phyloP scores from a whole-genome alignment of 2,113 vertebrate species.

The Madoqua kirkii region DNA sequence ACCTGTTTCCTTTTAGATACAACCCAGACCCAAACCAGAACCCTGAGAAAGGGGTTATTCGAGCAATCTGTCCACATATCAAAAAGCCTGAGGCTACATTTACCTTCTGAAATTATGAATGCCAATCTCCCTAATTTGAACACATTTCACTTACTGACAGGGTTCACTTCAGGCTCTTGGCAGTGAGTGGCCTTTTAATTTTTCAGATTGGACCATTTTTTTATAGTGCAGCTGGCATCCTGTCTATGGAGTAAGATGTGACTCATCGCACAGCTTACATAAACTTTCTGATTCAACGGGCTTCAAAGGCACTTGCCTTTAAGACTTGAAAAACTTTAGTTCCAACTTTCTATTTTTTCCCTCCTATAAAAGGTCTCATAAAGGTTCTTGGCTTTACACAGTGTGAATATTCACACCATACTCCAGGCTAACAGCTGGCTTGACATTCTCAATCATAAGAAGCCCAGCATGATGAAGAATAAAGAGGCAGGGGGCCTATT shows the following conservation, averaged over 20 bases:
- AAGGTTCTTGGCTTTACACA: constrained; percentile 51
- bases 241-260: not conserved
- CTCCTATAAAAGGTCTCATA: constrained; percentile 27
- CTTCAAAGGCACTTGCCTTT: constrained; percentile 15
- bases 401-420: constrained; percentile 48
- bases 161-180: not conserved
- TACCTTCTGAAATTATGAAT: not conserved
- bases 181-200: not conserved
- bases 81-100: not conserved
- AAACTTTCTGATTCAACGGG: constrained; percentile 29
- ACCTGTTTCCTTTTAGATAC: not conserved
- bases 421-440: not conserved
- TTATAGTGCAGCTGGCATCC: not conserved
- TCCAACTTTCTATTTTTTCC: not conserved
- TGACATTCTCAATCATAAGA: not conserved
- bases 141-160: not conserved
- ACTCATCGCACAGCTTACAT: not conserved
- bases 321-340: not conserved
- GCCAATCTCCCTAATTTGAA: not conserved
- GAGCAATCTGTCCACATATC: not conserved
- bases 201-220: not conserved
- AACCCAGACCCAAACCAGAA: not conserved
- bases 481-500: not conserved
- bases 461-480: not conserved
- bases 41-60: not conserved